These are phyloP conservation scores for Antigone vipio DNA, from an alignment of 2,113 vertebrate species.

Conservation along the genomic window DNA sequence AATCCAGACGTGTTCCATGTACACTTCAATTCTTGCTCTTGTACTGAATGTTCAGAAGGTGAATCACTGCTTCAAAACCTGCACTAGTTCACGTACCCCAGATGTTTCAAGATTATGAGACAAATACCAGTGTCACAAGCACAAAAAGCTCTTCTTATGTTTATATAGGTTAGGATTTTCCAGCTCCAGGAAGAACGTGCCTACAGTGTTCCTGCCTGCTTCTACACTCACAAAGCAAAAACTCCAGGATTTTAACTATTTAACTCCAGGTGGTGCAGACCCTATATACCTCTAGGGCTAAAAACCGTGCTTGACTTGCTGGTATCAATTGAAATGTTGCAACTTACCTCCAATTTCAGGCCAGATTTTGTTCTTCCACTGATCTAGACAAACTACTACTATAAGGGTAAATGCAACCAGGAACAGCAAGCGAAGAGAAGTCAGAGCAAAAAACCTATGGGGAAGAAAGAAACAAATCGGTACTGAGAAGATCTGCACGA, in stretches of 20 bases:
- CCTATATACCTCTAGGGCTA: background rate
- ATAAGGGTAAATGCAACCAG: slow-evolving; percentile 81
- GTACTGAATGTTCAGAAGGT: background rate
- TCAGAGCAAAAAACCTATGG: slow-evolving; percentile 90
- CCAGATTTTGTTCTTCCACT: slow-evolving; percentile 93
- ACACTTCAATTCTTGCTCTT: background rate
- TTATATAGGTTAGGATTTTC: background rate
- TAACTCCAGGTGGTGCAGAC: background rate
- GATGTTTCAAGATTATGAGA: background rate
- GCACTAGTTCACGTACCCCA: background rate
- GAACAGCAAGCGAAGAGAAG: slow-evolving; percentile 88
- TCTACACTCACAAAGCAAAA: background rate
- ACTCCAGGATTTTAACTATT: background rate
- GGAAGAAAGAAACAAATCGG: background rate
- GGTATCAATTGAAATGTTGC: background rate
- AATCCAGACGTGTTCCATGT: background rate
- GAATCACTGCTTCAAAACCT: background rate
- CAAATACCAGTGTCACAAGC: background rate
- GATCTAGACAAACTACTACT: slow-evolving; percentile 83
- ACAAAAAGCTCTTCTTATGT: background rate
- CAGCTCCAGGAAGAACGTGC: background rate
- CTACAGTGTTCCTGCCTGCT: background rate
- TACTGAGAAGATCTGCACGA: fast-evolving
- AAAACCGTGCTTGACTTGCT: fast-evolving
- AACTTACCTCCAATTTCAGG: slow-evolving; percentile 85